A percentile compares a stretch with the other conserved stretches of the same genome.
phyloP scores from a whole-genome alignment of 2,797 vertebrate species.

The Clarias platycephalus region DNA sequence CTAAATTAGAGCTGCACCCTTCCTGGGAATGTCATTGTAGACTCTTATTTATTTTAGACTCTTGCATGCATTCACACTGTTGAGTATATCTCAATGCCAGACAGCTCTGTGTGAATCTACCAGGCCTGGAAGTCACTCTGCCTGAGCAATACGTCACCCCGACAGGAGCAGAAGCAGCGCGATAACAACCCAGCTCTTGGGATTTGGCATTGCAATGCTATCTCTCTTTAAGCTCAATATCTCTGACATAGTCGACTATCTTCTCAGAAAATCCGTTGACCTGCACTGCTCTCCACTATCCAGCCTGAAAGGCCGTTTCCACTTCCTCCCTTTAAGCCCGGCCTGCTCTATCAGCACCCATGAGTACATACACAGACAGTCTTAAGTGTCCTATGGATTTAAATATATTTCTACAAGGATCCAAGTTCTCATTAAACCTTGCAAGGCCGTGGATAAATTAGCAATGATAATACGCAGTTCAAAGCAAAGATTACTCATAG shows the following conservation, averaged over 20 bases:
- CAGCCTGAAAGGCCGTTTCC: conserved; percentile 46
- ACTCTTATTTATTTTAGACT: not conserved
- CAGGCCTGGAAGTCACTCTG: conserved; percentile 21
- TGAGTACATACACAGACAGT: conserved; percentile 4
- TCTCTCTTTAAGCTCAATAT: conserved; percentile 57
- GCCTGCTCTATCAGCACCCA: conserved; percentile 27
- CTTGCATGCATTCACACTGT: not conserved
- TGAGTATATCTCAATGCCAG: not conserved
- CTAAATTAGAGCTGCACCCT: not conserved
- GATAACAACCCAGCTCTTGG: conserved; percentile 57
- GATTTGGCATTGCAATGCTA: conserved; percentile 50
- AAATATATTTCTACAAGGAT: conserved; percentile 11
- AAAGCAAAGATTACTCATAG: not conserved
- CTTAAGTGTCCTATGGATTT: conserved; percentile 2
- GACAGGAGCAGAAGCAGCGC: conserved; percentile 29
- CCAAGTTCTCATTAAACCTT: not conserved
- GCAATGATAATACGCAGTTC: not conserved
- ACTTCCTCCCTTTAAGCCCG: conserved; percentile 35
- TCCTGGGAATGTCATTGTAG: not conserved
- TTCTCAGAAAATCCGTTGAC: conserved; percentile 61
- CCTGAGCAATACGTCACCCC: conserved; percentile 61
- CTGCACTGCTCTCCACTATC: conserved; percentile 5
- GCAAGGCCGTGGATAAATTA: not conserved
- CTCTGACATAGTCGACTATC: conserved; percentile 53
- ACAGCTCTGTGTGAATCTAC: conserved; percentile 23